Base-by-base conservation (phyloP, 1,140 invertebrate species). In the Lepidurus apus region DNA sequence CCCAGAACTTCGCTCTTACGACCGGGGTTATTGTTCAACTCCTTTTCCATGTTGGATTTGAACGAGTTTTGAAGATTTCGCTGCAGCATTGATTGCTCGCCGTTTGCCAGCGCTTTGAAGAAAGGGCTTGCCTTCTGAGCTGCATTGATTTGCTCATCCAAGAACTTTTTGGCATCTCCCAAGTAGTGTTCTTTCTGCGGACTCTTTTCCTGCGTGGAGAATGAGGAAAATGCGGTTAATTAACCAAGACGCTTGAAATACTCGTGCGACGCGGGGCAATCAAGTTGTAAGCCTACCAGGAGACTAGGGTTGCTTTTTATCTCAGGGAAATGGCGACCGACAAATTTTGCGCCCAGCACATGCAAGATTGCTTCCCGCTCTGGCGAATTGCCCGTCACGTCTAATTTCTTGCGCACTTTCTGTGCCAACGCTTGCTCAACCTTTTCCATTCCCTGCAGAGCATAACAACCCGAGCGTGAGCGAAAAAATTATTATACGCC, bases 331-430 rank as follows among this genome's bases (percentile, higher is more conserved):
- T 65, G 53, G 53, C n/a, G 53, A 65, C 17, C 53, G 53, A 65
- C 53, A 65, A 65, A 65, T 65, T 65, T 65, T 13, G 53, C 53
- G 8, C 53, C 53, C 53, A 65, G 53, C 6, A 65, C 53, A 21
- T 65, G 53, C 53, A 65, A 65, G 53, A 65, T 65, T 65, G 53
- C 53, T 65, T 65, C 53, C 53, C 53, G 53, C 21, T 65, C 53
- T 65, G 53, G 53, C 53, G 53, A 65, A 65, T 65, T 65, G 53
- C 53, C 53, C 53, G 53, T 65, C 53, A 65, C 53, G 53, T 65
- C 13, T 65, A 65, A 65, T 65, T 65, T 65, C 53, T 65, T 65
- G 53, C n/a, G 53, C 21, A 65, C 53, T 17, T 17, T 65, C 53
- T 65, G 8, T 7, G 53, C 53, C 21, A 65, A 65, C 17, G 21